Evolutionary conservation across 2,888 invertebrate genomes (phyloP), one percentile per base, ranked within the genome.

Genomic region (Eristalis pertinax): DNA sequence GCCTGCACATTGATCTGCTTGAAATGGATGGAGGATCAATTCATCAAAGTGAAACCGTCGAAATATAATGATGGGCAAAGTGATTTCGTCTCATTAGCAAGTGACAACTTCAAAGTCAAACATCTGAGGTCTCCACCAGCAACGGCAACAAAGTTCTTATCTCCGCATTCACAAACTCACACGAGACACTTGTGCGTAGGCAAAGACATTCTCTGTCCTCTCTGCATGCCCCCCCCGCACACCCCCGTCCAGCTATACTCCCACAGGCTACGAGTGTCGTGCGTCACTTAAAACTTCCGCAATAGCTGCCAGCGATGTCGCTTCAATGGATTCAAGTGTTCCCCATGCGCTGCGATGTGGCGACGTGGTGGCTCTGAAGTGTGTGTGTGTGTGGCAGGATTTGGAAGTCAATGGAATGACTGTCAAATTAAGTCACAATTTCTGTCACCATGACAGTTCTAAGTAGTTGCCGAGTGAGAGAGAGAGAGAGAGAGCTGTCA

Each of bases 351-450:
- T 19, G 19, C 8, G 19, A 19, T 50, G 50, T 19, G 8, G 2
- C 19, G 32, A 10, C 8, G 32, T 5, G 32, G 32, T 10, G 32
- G 32, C 32, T 32, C 8, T 32, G 8, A 1, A 5, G 32, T 10
- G 32, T 10, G 32, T 32, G 32, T 32, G 32, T 32, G 32, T 32
- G 32, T 10, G 19, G 5, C n/a, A n/a, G 43, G 19, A 50, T 50
- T 50, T 19, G 19, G 7, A 8, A 19, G 50, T 50, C 50, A 19
- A 43, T 4, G 15, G 43, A 43, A 43, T 43, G 43, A 50, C 50
- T 50, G 50, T 50, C 50, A 50, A 50, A 50, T 50, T 50, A 50
- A 50, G 50, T 50, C 50, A 50, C 50, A 50, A 50, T 50, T 50
- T 50, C 50, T 50, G 50, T 50, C 50, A 19, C 50, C 50, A 50